phyloP scores from a whole-genome alignment of 2,797 vertebrate species.

The Pseudotriccus pelzelni region DNA sequence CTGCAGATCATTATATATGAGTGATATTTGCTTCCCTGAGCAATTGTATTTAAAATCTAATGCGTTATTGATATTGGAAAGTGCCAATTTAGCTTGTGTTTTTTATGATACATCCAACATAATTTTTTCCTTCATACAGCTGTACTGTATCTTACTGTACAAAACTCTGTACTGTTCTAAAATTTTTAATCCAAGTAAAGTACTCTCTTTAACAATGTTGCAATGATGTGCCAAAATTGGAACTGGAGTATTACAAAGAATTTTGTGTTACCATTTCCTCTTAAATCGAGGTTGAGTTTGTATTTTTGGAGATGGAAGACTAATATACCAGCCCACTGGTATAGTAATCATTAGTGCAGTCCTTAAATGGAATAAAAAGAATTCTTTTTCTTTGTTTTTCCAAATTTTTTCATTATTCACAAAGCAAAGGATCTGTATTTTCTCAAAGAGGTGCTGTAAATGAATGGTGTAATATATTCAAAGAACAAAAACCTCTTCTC shows the following conservation, averaged over 20 bases:
- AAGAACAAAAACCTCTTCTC: background rate
- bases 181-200: background rate
- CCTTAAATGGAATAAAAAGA: background rate
- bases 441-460: background rate
- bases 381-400: rapidly evolving
- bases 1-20: background rate
- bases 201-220: background rate
- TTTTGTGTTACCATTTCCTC: background rate
- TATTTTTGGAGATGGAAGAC: background rate
- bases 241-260: background rate
- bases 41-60: background rate
- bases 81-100: background rate
- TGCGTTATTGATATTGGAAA: background rate
- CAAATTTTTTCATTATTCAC: background rate
- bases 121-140: background rate
- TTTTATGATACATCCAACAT: background rate
- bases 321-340: background rate
- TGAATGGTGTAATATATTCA: background rate
- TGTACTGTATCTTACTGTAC: background rate
- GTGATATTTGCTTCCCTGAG: background rate
- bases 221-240: background rate
- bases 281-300: background rate
- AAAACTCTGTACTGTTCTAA: background rate
- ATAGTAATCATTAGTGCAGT: background rate
- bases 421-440: background rate